Evolutionary conservation across 2,113 vertebrate species (phyloP).

Genomic region (Calidris pygmaea): DNA sequence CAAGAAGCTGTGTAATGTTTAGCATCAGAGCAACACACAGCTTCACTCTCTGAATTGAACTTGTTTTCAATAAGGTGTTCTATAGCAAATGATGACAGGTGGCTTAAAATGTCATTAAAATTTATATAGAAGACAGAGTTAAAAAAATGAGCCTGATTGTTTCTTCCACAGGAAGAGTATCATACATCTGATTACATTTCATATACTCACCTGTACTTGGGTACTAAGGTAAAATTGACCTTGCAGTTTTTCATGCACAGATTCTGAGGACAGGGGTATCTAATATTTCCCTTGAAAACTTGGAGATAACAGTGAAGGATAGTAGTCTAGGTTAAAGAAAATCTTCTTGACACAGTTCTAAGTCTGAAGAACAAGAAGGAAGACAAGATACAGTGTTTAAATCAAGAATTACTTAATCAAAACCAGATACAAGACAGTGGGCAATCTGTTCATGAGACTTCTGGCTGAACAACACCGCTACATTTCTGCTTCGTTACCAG

Average conservation of each 20-base stretch:
- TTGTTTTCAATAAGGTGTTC: background rate
- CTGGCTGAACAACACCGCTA: background rate
- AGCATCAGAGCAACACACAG: background rate
- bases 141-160: background rate
- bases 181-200: background rate
- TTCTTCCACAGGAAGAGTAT: background rate
- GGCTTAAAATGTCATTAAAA: background rate
- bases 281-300: background rate
- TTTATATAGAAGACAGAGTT: background rate
- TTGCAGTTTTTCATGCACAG: background rate
- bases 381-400: background rate
- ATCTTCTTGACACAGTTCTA: background rate
- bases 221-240: background rate
- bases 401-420: background rate
- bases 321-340: background rate
- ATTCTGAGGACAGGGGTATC: background rate
- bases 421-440: background rate
- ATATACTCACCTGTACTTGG: background rate
- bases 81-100: background rate
- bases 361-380: background rate
- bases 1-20: background rate
- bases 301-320: background rate
- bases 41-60: background rate
- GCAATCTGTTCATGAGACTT: background rate
- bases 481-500: background rate